phyloP scores from a whole-genome alignment of 2,113 vertebrate genomes.

The Chrysochloris asiatica region DNA sequence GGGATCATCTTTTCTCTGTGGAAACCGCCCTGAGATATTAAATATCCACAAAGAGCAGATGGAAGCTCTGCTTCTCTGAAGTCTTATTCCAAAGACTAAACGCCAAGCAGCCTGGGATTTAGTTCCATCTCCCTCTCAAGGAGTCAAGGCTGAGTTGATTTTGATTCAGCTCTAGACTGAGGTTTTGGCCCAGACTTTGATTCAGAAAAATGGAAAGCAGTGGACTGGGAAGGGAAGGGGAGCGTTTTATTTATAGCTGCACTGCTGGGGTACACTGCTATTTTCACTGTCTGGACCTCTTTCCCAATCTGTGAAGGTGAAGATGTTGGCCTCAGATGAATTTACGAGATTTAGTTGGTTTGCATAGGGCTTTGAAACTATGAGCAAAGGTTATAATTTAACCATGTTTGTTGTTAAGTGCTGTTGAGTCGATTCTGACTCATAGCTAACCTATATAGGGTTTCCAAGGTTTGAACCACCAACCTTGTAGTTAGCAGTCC shows the following conservation, averaged over 20 bases:
- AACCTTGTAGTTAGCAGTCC: too few species aligned
- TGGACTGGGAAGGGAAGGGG: too few species aligned
- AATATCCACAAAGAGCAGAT: conserved; percentile 52
- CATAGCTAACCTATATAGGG: too few species aligned
- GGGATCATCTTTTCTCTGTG: fast-evolving
- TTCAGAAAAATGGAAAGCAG: background rate
- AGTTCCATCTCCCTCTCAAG: fast-evolving
- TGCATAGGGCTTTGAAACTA: background rate
- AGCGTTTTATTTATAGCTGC: background rate
- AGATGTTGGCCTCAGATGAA: background rate
- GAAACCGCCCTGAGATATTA: conserved; percentile 19
- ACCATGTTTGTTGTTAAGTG: too few species aligned
- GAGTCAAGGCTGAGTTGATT: background rate
- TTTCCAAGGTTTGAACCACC: too few species aligned
- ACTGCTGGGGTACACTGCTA: background rate
- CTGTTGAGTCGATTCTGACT: too few species aligned
- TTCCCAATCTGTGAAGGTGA: background rate
- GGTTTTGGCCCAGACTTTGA: background rate
- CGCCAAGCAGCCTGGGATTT: background rate
- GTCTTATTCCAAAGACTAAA: background rate
- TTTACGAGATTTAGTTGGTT: background rate
- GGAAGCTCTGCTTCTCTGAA: conserved; percentile 50
- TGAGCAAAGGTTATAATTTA: conserved; percentile 7
- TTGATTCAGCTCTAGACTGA: background rate
- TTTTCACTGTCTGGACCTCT: too few species aligned